Base-by-base conservation (phyloP, 2,797 vertebrate species). In the Oryzias sinensis region DNA sequence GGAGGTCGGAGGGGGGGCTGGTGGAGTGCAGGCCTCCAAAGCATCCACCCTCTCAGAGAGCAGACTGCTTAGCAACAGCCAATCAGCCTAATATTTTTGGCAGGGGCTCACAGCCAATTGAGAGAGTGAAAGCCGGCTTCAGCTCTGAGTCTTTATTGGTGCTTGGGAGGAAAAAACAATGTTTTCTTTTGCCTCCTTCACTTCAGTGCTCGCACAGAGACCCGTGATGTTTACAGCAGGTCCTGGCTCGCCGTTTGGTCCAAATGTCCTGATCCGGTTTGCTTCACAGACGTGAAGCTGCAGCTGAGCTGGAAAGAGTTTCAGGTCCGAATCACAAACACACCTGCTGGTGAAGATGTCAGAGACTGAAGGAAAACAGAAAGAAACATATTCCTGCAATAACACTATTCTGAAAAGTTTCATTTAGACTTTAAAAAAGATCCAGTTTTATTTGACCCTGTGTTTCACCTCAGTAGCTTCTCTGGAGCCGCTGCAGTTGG, bases 61-160 rank as follows among this genome's bases (percentile, higher is more conserved):
- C 80, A 60, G 82, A 91, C 91, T 93, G 92, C 92, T 93, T 93
- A 90, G 92, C 92, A 93, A 93, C 92, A 93, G 82, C 92, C 91
- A 92, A 93, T 92, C 90, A 86, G 86, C 86, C 87, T 85, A 85
- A 90, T 88, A 87, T 89, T 91, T 93, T 91, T 91, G 88, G 87
- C 85, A 86, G 78, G 74, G 56, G 53, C 56, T 54, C 33, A 27
- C 79, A 90, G 89, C 91, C 92, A 92, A 92, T 92, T 6, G 59
- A 55, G 75, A 73, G 68, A 73, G 65, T 60, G 85, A 65, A 83
- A 81, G 69, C 68, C 5, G 56, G 76, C 72, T 87, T 81, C 74
- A 74, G 70, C 16, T 40, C 77, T 63, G 62, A 66, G 79, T 81
- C 86, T 79, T 80, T 72, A 87, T 86, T 89, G 88, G 90, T 56